These are phyloP conservation scores for Zelleria hepariella DNA, from an alignment of 2,888 invertebrate genomes.

Conservation along the genomic window DNA sequence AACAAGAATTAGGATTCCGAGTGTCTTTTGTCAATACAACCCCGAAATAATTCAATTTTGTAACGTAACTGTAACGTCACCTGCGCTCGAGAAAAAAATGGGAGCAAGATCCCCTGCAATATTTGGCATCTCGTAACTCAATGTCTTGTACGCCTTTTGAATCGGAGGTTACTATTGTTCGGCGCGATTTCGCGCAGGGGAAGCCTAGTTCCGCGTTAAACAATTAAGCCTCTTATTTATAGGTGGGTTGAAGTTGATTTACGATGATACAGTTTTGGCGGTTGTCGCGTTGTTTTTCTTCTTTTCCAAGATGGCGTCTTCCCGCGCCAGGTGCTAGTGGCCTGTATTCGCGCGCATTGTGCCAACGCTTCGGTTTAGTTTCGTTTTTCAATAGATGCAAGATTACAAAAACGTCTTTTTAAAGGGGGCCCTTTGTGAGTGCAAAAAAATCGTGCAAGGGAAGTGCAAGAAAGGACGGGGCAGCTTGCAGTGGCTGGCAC, in stretches of 20 bases:
- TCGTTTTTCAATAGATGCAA: conserved; percentile 55
- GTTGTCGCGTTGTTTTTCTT: conserved; percentile 30
- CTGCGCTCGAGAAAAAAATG: conserved; percentile 48
- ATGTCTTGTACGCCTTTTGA: conserved; percentile 51
- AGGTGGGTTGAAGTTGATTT: conserved; percentile 45
- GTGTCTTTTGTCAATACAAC: conserved; percentile 44
- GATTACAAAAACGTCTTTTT: conserved; percentile 63
- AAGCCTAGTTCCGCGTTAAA: conserved; percentile 34
- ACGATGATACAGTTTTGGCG: conserved; percentile 27
- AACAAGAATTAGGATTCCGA: conserved; percentile 46
- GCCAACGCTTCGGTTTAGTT: conserved; percentile 42
- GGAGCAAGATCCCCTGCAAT: conserved; percentile 39
- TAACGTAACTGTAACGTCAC: conserved; percentile 51
- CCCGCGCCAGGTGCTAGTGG: conserved; percentile 57
- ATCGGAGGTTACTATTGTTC: conserved; percentile 42
- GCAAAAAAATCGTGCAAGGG: conserved; percentile 42
- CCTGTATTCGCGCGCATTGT: conserved; percentile 41
- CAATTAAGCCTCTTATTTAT: conserved; percentile 57
- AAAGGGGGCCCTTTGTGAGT: conserved; percentile 28
- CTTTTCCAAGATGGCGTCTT: conserved; percentile 24
- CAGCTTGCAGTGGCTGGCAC: conserved; percentile 24
- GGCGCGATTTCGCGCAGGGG: conserved; percentile 28
- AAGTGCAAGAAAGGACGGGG: conserved; percentile 25
- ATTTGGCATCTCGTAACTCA: conserved; percentile 62
- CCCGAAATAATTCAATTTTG: conserved; percentile 57